Percentiles rank a stretch among this genome's conserved stretches.
phyloP scores from a whole-genome alignment of 2,797 vertebrate species.

The Anabas testudineus region DNA sequence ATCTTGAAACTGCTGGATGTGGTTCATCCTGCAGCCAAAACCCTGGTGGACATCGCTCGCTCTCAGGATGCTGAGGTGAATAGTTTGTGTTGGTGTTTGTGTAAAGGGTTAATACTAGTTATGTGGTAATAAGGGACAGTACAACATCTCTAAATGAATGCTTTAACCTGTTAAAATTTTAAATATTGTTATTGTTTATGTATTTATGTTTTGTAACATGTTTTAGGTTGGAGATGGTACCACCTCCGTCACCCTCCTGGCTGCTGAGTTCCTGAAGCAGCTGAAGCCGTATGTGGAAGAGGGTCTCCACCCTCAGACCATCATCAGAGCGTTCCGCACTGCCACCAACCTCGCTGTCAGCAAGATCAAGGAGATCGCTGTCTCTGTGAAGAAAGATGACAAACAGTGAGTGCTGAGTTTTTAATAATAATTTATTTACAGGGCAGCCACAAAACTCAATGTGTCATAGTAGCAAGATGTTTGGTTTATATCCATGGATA shows the following conservation, averaged over 20 bases:
- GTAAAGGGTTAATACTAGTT: neutral
- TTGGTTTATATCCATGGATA: neutral
- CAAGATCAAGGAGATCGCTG: conserved; percentile 92
- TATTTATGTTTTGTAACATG: too few species aligned
- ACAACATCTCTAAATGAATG: neutral
- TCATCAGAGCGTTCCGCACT: conserved; percentile 95
- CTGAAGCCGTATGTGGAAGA: conserved; percentile 96
- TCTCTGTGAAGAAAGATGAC: conserved; percentile 93
- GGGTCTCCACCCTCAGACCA: conserved; percentile 96
- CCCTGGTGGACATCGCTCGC: conserved; percentile 96
- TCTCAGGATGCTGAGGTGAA: conserved; percentile 97
- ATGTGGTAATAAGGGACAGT: neutral
- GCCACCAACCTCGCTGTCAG: conserved; percentile 92
- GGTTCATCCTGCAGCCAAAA: conserved; percentile 96
- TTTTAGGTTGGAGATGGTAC: conserved; percentile 95
- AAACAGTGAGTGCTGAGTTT: conserved; percentile 87
- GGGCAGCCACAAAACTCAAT: neutral
- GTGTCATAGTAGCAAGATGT: neutral
- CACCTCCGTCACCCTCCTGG: conserved; percentile 95
- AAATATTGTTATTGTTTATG: too few species aligned
- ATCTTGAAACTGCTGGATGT: conserved; percentile 97
- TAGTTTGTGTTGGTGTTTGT: neutral
- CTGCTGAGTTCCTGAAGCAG: conserved; percentile 97
- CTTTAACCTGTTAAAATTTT: too few species aligned
- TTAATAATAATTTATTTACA: neutral